Percentiles rank a stretch among this genome's conserved stretches.
Evolutionary conservation across 1,140 invertebrate genomes (phyloP).

Genomic region (Brachionus angularis): DNA sequence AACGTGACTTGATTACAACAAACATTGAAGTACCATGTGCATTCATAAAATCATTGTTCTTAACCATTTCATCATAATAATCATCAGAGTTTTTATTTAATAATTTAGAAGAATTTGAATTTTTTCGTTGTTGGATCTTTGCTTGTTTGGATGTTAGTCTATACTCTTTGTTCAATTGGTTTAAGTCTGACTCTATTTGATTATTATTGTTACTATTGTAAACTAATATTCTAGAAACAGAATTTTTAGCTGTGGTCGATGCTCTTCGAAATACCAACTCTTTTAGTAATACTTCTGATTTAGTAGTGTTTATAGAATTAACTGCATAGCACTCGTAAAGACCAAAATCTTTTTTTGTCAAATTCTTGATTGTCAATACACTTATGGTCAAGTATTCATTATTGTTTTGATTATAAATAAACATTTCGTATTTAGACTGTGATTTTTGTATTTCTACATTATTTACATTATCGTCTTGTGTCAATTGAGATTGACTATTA

Average conservation of each 20-base stretch:
- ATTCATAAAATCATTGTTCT: neutral
- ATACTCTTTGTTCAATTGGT: neutral
- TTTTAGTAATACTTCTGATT: neutral
- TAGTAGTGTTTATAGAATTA: neutral
- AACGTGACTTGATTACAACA: too few relatives aligned
- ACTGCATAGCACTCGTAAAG: slow-evolving; percentile 34
- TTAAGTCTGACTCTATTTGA: too few relatives aligned
- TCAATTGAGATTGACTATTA: too few relatives aligned
- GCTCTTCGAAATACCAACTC: neutral
- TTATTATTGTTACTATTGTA: too few relatives aligned
- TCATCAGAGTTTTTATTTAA: slow-evolving; percentile 17
- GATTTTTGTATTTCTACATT: neutral
- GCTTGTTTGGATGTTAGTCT: neutral
- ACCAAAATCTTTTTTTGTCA: neutral
- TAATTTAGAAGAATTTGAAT: slow-evolving; percentile 30
- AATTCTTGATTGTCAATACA: slow-evolving; percentile 24
- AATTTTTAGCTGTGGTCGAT: neutral
- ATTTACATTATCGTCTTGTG: neutral
- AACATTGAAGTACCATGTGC: neutral
- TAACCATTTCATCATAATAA: slow-evolving; percentile 3
- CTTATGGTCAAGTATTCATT: slow-evolving; percentile 29
- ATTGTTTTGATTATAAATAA: neutral
- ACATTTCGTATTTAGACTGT: slow-evolving; percentile 22
- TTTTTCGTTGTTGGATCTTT: slow-evolving; percentile 17
- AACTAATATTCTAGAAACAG: slow-evolving; percentile 2